Base-by-base conservation (phyloP, 2,113 vertebrate genomes). In the Xiphias gladius region DNA sequence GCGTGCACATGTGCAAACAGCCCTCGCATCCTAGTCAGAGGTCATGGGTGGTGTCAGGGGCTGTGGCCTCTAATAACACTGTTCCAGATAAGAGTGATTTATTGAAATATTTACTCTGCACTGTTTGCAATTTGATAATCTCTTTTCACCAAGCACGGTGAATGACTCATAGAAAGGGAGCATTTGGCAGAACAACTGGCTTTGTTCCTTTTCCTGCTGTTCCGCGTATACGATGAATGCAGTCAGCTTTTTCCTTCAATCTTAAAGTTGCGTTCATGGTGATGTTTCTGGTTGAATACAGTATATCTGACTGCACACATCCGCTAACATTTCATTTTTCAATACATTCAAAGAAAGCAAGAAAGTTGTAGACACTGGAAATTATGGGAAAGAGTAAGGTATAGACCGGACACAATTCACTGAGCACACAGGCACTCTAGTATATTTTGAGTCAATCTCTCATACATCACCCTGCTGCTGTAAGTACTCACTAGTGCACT, bases 111-210 rank as follows among this genome's bases (percentile, higher is more conserved):
- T 90, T 81, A 79, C 82, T 84, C 41, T 76, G 73, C 71, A 14
- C 78, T 89, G 84, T 92, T 89, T 89, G 71, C 66, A 32, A 41
- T 64, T 76, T 76, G 84, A 89, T 91, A 77, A 88, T 63, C 41
- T 54, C 19, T 72, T 73, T 86, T 77, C 12, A 76, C 48, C 17
- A 13, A 69, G 59, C 50, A 46, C 67, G 0, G 37, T 3, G 7
- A 73, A 52, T 88, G 83, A 76, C 66, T 79, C 82, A 79, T 11
- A 12, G 50, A 55, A 73, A 78, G 22, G 0, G 22, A 76, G 32
- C 76, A 30, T 35, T 83, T 28, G 1, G 24, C 32, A 19, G 17
- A 19, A 5, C 16, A 50, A 50, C 46, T 14, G 0, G 43, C 5
- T 39, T 66, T 9, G 19, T 83, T 85, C 17, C 43, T 54, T 74